Conservation (phyloP, 2,888 invertebrate genomes). For the Andrena flavipes region DNA sequence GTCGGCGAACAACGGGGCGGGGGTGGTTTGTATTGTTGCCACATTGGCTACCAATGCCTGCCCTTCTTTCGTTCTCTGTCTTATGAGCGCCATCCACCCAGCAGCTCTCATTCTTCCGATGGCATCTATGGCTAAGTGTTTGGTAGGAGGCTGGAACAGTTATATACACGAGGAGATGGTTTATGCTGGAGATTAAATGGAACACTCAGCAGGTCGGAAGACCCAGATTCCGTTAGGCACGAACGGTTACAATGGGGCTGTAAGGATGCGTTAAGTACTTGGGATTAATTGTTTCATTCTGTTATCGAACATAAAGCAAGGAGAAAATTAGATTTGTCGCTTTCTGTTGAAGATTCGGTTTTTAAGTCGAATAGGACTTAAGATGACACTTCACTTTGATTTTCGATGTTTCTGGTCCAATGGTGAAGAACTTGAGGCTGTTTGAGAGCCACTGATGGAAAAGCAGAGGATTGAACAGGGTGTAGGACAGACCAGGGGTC, state of each 20-base stretch:
- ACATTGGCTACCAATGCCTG: slow-evolving; percentile 73
- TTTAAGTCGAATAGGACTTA: not conserved
- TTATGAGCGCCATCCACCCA: slow-evolving; percentile 67
- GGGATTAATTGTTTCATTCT: no score
- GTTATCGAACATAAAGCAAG: no score
- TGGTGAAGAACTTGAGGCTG: no score
- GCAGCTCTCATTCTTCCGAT: slow-evolving; percentile 70
- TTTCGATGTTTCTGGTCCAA: not conserved
- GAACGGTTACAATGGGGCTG: no score
- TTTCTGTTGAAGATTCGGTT: no score
- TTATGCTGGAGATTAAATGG: no score
- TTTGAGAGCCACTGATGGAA: slow-evolving; percentile 70
- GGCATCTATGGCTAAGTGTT: not conserved
- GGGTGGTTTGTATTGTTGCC: slow-evolving; percentile 61
- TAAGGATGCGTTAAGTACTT: no score
- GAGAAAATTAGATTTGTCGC: no score
- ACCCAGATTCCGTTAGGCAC: no score
- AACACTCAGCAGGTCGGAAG: no score
- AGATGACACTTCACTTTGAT: not conserved
- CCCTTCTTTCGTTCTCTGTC: slow-evolving; percentile 79
- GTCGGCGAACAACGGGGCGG: slow-evolving; percentile 56
- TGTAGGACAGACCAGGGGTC: slow-evolving; percentile 69
- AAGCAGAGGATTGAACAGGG: slow-evolving; percentile 63
- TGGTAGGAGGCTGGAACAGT: not conserved
- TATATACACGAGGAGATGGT: not conserved